Base-by-base conservation (phyloP, 2,113 vertebrate species). In the Ellobius talpinus region DNA sequence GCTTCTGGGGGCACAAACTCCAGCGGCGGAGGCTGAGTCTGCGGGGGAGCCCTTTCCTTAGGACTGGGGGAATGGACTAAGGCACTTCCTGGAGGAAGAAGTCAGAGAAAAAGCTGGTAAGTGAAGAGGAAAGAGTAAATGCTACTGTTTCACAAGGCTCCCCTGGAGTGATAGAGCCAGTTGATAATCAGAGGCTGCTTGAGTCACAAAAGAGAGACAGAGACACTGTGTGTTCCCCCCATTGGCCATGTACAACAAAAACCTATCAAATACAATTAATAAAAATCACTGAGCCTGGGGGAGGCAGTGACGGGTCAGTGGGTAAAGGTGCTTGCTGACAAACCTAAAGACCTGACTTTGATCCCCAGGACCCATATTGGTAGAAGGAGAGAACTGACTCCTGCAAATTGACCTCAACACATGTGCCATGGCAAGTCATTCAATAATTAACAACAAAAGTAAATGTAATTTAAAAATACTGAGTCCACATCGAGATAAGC, bases 1-100 rank as follows among this genome's bases (percentile, higher is more conserved):
- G 98, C 99, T 8, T 99, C 99, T 6, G 99, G 99, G 95, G 99
- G 99, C 77, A 99, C 98, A 98, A 99, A 99, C 93, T 99, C 99
- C 82, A 98, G 95, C 7, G 96, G 76, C 16, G 98, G n/a, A n/a
- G n/a, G 97, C 93, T 98, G 98, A 47, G 81, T 97, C 77, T 97
- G 99, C 70, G 97, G 99, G 10, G 98, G 96, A 1, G 66, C 97
- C 97, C 92, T 99, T 42, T 99, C 99, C 96, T 93, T 98, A 5
- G 96, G 96, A 98, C 98, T 95, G 90, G 97, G 95, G 19, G 98
- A 97, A n/a, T 47, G 5, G 2, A 81, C 47, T 68, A 45, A 26
- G 79, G 97, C 55, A 90, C 94, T 39, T 81, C 97, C 98, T 98
- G 79, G 91, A 87, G 39, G 36, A 81, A 95, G 74, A 95, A 79